Base-by-base conservation (phyloP, 2,113 vertebrate genomes). In the Cathartes aura region DNA sequence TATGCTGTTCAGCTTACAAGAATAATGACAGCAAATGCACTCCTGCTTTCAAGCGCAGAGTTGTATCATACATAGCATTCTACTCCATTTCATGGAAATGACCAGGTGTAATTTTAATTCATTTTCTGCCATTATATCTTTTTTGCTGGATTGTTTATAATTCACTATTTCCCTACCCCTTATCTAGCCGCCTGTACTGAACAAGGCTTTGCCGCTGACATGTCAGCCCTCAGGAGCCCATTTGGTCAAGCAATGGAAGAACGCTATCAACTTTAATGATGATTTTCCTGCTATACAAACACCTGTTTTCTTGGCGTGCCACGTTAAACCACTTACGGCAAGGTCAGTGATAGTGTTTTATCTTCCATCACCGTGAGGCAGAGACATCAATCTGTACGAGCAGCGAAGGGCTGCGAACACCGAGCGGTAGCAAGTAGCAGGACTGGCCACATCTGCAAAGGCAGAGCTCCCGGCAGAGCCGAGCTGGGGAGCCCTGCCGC, bases 91-190 rank as follows among this genome's bases (percentile, higher is more conserved):
- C 89, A 30, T 1, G 55, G 86, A 9, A 84, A 70, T 20, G 36
- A 20, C 70, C 62, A 26, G 42, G 15, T 88, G 89, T 30, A 58
- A 89, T 93, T 92, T 71, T 26, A 79, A 80, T 81, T 94, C 47
- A 58, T 88, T 96, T 96, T 50, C 73, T 81, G 72, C 58, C 56
- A 22, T 93, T 93, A 47, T 6, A 40, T 6, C 52, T 93, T 15
- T 92, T 94, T 93, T 70, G 52, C 52, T 32, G 59, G 60, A 58
- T 64, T 91, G 87, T 92, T 95, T 32, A 30, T n/a, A 72, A 60
- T 22, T 73, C 27, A 4, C 5, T 34, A 5, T 40, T 58, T 34
- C 76, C 18, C 91, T 47, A 2, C 13, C 30, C 38, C 32, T 55
- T 11, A 40, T 6, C 12, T 36, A 21, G 45, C n/a, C 11, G 29